Base-by-base conservation (phyloP, 2,113 vertebrate species). In the Centrocercus urophasianus region DNA sequence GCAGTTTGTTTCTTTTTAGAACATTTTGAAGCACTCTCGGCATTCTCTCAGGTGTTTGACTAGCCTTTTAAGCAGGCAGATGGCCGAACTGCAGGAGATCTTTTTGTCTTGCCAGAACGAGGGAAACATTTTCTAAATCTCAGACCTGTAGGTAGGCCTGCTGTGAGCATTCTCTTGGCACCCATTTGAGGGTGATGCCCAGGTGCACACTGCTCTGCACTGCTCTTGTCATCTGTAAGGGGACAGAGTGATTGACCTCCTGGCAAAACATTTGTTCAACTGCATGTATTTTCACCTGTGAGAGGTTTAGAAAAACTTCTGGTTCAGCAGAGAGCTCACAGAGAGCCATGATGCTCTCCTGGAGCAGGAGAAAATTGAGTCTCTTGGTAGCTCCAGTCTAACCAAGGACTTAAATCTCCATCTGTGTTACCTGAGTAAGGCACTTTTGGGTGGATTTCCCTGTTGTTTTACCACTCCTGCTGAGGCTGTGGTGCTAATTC, bases 121-220 rank as follows among this genome's bases (percentile, higher is more conserved):
- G 75, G 38, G 59, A 27, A 64, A 78, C 28, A 5, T 9, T 20
- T 56, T 78, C 30, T 22, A 77, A 81, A 72, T 70, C 40, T 38
- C 59, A 63, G 30, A 30, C 50, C 12, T 77, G 21, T 8, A n/a
- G 1, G 0, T 13, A n/a, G 4, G 13, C 15, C 15, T 71, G 24
- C 42, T 67, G 43, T 0, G 18, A 80, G 32, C 38, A 71, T 50
- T 22, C 2, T 54, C 27, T 85, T 19, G 56, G 28, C 20, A 40
- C 30, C 8, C 0, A 0, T 32, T 84, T 36, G 50, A 42, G 38
- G 30, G 16, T 0, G 0, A 42, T 74, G 47, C 12, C 57, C 70
- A 56, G 12, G 8, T 0, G 1, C 32, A 42, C 0, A 0, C 6
- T 47, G 12, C 65, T 50, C 45, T 75, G 47, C 50, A 38, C 36